phyloP scores from a whole-genome alignment of 1,140 invertebrate genomes.

The Bombus sylvicola region DNA sequence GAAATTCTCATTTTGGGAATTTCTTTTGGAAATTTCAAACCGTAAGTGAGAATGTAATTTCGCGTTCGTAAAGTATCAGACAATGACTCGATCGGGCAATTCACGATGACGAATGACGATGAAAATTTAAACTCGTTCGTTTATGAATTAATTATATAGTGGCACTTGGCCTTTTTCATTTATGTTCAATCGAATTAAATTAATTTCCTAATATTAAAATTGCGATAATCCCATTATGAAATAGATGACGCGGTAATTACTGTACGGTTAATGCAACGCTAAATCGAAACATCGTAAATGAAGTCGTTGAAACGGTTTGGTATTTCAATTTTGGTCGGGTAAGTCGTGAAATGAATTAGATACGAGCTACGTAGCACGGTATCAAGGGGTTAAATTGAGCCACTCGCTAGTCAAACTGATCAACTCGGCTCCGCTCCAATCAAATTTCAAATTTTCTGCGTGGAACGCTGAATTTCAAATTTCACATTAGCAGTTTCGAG shows the following conservation, averaged over 20 bases:
- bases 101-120: too few species aligned
- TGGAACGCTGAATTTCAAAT: not conserved
- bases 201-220: not conserved
- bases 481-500: not conserved
- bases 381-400: slow-evolving; percentile 1
- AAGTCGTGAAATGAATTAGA: not conserved
- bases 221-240: not conserved
- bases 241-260: too few species aligned
- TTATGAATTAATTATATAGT: too few species aligned
- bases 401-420: not conserved
- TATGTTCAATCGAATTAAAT: too few species aligned
- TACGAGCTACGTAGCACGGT: not conserved
- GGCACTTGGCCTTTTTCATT: too few species aligned
- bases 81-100: too few species aligned
- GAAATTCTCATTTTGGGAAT: too few species aligned
- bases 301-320: not conserved
- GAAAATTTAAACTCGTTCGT: too few species aligned
- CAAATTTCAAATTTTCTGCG: not conserved
- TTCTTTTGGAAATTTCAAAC: too few species aligned
- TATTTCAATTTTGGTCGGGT: not conserved
- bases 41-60: too few species aligned
- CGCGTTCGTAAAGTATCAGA: too few species aligned
- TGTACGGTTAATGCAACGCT: not conserved
- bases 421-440: not conserved
- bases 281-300: not conserved